These are phyloP conservation scores for Machaerirhynchus nigripectus DNA, from an alignment of 2,113 vertebrate genomes.

Conservation along the genomic window DNA sequence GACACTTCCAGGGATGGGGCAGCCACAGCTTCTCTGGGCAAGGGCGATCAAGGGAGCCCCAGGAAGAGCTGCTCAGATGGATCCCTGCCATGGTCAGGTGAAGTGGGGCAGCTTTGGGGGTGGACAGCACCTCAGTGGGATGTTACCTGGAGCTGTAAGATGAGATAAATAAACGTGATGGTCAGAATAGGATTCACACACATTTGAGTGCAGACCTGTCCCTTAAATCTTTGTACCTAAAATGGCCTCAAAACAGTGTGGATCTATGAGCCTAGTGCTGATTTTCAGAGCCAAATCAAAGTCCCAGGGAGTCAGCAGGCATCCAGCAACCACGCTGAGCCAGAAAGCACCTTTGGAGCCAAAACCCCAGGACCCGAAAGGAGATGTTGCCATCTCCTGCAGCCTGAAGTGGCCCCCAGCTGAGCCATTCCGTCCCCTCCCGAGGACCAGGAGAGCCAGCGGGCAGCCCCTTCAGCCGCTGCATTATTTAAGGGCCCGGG, in stretches of 20 bases:
- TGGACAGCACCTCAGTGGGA: neutral
- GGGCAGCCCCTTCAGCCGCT: neutral
- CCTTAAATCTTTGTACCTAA: neutral
- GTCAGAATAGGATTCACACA: neutral
- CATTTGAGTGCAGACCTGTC: neutral
- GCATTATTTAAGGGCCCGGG: neutral
- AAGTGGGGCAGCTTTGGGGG: neutral
- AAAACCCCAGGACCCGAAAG: neutral
- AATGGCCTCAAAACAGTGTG: neutral
- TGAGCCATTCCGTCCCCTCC: neutral
- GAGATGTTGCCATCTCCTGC: neutral
- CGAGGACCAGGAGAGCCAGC: neutral
- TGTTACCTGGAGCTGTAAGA: neutral
- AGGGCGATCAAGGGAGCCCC: neutral
- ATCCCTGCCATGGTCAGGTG: neutral
- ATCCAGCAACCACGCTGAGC: neutral
- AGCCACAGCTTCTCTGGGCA: neutral
- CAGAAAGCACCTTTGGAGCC: neutral
- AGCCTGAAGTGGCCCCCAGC: neutral
- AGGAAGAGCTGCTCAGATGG: neutral
- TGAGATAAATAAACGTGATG: neutral
- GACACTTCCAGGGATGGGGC: neutral
- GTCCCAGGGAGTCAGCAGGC: neutral
- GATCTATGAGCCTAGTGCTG: neutral
- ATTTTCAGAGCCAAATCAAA: neutral